These are phyloP conservation scores for Leptopilina syphax DNA, from an alignment of 2,888 invertebrate species.

Conservation along the genomic window DNA sequence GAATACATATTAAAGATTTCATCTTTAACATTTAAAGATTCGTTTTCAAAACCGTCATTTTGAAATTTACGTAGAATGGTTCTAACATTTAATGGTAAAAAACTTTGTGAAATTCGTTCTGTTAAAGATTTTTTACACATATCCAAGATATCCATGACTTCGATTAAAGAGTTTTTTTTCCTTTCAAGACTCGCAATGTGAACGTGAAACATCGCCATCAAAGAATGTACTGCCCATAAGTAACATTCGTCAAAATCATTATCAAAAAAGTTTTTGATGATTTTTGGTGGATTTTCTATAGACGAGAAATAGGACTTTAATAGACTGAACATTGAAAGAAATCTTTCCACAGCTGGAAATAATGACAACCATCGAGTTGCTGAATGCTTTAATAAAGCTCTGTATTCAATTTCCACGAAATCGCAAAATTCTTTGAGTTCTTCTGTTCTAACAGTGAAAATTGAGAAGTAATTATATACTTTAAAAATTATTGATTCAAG, in stretches of 20 bases:
- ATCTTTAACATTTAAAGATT: slow-evolving; percentile 29
- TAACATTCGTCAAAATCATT: slow-evolving; percentile 55
- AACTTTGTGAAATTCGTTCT: slow-evolving; percentile 41
- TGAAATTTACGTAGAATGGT: slow-evolving; percentile 3
- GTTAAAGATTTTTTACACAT: slow-evolving; percentile 15
- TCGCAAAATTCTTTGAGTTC: slow-evolving; percentile 57
- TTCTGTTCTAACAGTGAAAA: slow-evolving; percentile 54
- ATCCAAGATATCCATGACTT: slow-evolving; percentile 13
- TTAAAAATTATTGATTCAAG: slow-evolving; percentile 57
- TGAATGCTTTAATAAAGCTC: slow-evolving; percentile 48
- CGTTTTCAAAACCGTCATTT: slow-evolving; percentile 4
- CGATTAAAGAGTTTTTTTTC: slow-evolving; percentile 51
- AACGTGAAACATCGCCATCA: slow-evolving; percentile 53
- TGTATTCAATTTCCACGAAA: slow-evolving; percentile 55
- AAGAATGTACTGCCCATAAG: slow-evolving; percentile 53
- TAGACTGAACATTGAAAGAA: slow-evolving; percentile 53
- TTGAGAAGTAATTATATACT: slow-evolving; percentile 57
- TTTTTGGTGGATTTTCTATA: slow-evolving; percentile 66
- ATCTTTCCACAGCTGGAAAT: slow-evolving; percentile 54
- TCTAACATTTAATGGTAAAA: slow-evolving; percentile 32
- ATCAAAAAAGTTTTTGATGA: slow-evolving; percentile 55
- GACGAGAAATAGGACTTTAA: slow-evolving; percentile 64
- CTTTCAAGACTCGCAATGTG: slow-evolving; percentile 49
- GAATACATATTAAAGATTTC: slow-evolving; percentile 44
- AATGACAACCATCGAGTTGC: slow-evolving; percentile 57